Evolutionary conservation across 2,888 invertebrate genomes (phyloP), one percentile per base, ranked within the genome.

Genomic region (Penaeus monodon): DNA sequence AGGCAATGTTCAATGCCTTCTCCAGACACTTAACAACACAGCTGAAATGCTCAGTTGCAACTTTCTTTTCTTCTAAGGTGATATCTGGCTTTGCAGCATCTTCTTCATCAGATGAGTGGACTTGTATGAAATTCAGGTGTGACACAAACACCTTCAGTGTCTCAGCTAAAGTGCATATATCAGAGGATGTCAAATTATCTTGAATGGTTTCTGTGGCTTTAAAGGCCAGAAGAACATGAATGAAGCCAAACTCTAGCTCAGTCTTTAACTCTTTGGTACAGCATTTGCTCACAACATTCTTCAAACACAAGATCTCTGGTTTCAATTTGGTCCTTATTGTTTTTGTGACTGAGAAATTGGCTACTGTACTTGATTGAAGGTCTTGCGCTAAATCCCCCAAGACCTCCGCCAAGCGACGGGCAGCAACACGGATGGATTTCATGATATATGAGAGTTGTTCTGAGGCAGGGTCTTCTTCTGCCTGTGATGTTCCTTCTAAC

Each of bases 21-120:
- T 87, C 85, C 33, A 89, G 70, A 38, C 81, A 77, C 44, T 73
- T 65, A 38, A 89, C 44, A 17, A 89, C 83, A 83, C 89, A 89
- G 38, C 66, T 85, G 57, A 85, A 33, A 66, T 87, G 89, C n/a
- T 89, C 79, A 10, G 80, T 38, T 24, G 78, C 73, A 66, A n/a
- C 78, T 38, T 49, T 24, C 24, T 78, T 84, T 24, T 76, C 78
- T 38, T n/a, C 17, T 22, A 68, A 78, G 8, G 38, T 29, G 10
- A 57, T 29, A 33, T 73, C 63, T 63, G 70, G 79, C 22, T 77
- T 79, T 22, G 49, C 33, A 29, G 33, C 27, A 22, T 65, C 84
- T 22, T 89, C 89, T 64, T 89, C 89, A 44, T 89, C 89, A 17
- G 89, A 89, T 10, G 87, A 89, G 33, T 84, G 76, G 20, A 88